A percentile compares a stretch with the other conserved stretches of the same genome.
These are phyloP conservation scores for Sialis fuliginosa DNA, from an alignment of 2,888 invertebrate genomes.

Conservation along the genomic window DNA sequence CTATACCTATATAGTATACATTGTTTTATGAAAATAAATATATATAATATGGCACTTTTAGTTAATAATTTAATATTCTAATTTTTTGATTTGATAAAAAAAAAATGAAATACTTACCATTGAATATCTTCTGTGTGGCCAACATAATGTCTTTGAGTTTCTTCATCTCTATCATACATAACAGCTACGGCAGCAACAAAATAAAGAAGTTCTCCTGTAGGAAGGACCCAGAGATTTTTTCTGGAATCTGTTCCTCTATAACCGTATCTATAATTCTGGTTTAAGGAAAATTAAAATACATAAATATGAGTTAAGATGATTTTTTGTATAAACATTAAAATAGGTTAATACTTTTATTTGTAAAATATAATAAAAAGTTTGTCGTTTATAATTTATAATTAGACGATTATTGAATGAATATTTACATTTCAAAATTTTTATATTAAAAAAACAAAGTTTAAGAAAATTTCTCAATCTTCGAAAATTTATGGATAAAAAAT, in stretches of 20 bases:
- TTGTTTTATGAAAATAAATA: neutral
- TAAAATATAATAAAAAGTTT: too few relatives aligned
- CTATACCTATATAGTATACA: too few relatives aligned
- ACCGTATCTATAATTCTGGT: conserved; percentile 48
- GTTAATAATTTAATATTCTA: neutral
- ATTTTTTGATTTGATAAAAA: neutral
- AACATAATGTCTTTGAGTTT: conserved; percentile 74
- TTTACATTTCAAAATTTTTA: too few relatives aligned
- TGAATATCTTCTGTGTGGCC: conserved; percentile 90
- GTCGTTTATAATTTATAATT: too few relatives aligned
- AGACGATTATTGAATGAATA: too few relatives aligned
- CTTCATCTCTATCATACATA: conserved; percentile 71
- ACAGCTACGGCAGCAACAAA: conserved; percentile 86
- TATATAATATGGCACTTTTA: neutral
- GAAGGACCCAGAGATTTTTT: conserved; percentile 79
- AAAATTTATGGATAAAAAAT: too few relatives aligned
- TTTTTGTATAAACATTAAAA: too few relatives aligned
- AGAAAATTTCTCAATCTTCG: too few relatives aligned
- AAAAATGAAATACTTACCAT: conserved; percentile 37
- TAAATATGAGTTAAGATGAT: too few relatives aligned
- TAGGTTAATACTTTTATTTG: too few relatives aligned
- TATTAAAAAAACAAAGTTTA: too few relatives aligned
- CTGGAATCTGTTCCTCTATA: conserved; percentile 84
- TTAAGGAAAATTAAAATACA: conserved; percentile 18
- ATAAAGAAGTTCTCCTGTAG: conserved; percentile 83